These are phyloP conservation scores for Orthonevra nobilis DNA, from an alignment of 2,888 invertebrate species.

Conservation along the genomic window DNA sequence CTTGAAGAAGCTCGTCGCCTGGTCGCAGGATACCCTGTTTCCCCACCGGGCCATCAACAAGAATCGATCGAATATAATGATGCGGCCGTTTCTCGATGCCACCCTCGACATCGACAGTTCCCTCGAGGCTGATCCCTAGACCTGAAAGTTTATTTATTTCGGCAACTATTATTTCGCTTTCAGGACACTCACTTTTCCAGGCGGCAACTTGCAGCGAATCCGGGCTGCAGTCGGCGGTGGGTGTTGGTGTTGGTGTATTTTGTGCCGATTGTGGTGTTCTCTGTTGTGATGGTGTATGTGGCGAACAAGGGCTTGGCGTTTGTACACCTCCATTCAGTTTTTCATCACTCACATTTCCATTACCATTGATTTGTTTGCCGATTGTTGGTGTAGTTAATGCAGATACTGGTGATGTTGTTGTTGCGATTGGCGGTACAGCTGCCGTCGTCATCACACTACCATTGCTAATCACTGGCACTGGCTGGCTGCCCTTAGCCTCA, in stretches of 20 bases:
- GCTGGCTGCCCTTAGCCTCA: constrained; percentile 66
- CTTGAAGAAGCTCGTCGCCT: constrained; percentile 98
- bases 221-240: constrained; percentile 81
- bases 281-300: constrained; percentile 42
- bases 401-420: too few relatives aligned
- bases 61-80: constrained; percentile 97
- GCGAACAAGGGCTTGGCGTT: constrained; percentile 41
- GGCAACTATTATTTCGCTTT: constrained; percentile 93
- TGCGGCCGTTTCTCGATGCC: constrained; percentile 98
- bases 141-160: constrained; percentile 96
- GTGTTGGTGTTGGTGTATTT: constrained; percentile 80
- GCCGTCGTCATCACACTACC: constrained; percentile 56
- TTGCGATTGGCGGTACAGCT: constrained; percentile 51
- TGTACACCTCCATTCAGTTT: constrained; percentile 49
- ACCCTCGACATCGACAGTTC: constrained; percentile 98
- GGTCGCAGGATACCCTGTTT: constrained; percentile 93
- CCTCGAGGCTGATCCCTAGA: constrained; percentile 97
- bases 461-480: constrained; percentile 68
- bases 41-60: constrained; percentile 98
- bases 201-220: constrained; percentile 89
- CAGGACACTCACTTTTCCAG: constrained; percentile 89
- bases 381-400: too few relatives aligned
- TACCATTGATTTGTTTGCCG: constrained; percentile 42
- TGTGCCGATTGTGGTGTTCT: constrained; percentile 46
- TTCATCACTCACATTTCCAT: constrained; percentile 51